Evolutionary conservation across 2,888 invertebrate genomes (phyloP).

Genomic region (Serrognathus titanus): DNA sequence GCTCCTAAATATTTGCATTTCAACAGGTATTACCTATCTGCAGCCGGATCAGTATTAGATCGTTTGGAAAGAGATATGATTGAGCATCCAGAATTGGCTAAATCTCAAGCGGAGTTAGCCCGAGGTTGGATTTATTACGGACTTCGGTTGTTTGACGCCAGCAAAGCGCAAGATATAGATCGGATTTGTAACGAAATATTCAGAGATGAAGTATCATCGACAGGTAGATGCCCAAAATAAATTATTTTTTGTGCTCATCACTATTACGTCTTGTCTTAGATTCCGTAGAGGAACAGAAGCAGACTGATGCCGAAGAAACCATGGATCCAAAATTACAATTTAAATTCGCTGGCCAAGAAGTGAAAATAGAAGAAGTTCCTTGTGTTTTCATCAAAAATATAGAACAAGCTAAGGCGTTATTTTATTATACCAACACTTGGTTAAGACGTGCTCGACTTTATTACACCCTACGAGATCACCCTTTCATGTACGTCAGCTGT

Average conservation of each 20-base stretch:
- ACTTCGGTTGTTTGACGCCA: slow-evolving; percentile 55
- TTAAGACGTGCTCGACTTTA: slow-evolving; percentile 57
- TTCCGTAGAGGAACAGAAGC: slow-evolving; percentile 9
- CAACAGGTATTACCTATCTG: slow-evolving; percentile 61
- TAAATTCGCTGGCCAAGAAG: slow-evolving; percentile 31
- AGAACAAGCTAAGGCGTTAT: slow-evolving; percentile 54
- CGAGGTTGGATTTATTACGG: slow-evolving; percentile 63
- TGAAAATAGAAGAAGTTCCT: slow-evolving; percentile 33
- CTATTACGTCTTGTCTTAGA: slow-evolving; percentile 6
- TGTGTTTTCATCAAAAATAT: slow-evolving; percentile 41
- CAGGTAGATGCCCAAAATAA: neutral
- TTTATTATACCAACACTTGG: slow-evolving; percentile 58
- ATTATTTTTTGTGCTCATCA: neutral
- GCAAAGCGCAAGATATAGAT: slow-evolving; percentile 41
- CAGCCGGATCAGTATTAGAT: slow-evolving; percentile 56
- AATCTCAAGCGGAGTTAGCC: slow-evolving; percentile 48
- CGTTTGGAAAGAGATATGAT: slow-evolving; percentile 53
- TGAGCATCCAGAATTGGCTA: slow-evolving; percentile 32
- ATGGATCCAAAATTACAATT: slow-evolving; percentile 13
- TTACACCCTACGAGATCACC: slow-evolving; percentile 58
- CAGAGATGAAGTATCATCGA: slow-evolving; percentile 26
- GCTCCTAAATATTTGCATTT: neutral
- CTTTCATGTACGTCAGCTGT: slow-evolving; percentile 58
- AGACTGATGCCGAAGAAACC: slow-evolving; percentile 13
- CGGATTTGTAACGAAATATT: slow-evolving; percentile 30